Percentiles rank a stretch among this genome's conserved stretches.
These are phyloP conservation scores for Caenorhabditis remanei DNA, from an alignment of 1,140 invertebrate species.

Conservation along the genomic window DNA sequence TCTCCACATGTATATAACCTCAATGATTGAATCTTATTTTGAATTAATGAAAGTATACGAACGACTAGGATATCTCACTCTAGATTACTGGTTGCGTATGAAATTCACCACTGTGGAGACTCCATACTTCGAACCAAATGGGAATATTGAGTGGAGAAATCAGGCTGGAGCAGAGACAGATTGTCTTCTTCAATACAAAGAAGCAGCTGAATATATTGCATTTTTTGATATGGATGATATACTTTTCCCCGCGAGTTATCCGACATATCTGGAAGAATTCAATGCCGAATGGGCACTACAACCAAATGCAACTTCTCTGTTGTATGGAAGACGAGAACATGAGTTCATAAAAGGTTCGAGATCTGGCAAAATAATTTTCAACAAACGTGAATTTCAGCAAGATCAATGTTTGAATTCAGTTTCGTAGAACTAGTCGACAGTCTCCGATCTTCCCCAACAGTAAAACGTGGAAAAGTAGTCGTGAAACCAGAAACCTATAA, in stretches of 20 bases:
- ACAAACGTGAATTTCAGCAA: background rate
- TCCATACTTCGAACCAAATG: constrained; percentile 57
- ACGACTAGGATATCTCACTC: constrained; percentile 51
- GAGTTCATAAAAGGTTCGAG: constrained; percentile 8
- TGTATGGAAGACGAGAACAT: constrained; percentile 44
- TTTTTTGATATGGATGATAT: constrained; percentile 48
- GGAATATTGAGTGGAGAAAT: constrained; percentile 58
- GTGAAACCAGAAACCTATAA: constrained; percentile 27
- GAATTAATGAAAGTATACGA: constrained; percentile 57
- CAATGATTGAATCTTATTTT: constrained; percentile 51
- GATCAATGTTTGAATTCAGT: constrained; percentile 14
- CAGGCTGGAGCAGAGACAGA: constrained; percentile 60
- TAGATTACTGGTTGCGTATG: constrained; percentile 52
- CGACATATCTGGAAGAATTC: constrained; percentile 31
- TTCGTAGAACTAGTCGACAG: constrained; percentile 3
- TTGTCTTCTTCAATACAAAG: constrained; percentile 60
- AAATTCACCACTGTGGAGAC: background rate
- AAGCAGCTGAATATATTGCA: constrained; percentile 48
- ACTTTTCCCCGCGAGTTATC: constrained; percentile 8
- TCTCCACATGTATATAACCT: constrained; percentile 52
- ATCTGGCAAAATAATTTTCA: background rate
- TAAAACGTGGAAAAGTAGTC: constrained; percentile 41
- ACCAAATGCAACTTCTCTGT: constrained; percentile 23
- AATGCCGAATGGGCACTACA: constrained; percentile 17
- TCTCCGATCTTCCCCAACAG: constrained; percentile 35